phyloP scores from a whole-genome alignment of 2,888 invertebrate species.

The Microplitis deprimator region DNA sequence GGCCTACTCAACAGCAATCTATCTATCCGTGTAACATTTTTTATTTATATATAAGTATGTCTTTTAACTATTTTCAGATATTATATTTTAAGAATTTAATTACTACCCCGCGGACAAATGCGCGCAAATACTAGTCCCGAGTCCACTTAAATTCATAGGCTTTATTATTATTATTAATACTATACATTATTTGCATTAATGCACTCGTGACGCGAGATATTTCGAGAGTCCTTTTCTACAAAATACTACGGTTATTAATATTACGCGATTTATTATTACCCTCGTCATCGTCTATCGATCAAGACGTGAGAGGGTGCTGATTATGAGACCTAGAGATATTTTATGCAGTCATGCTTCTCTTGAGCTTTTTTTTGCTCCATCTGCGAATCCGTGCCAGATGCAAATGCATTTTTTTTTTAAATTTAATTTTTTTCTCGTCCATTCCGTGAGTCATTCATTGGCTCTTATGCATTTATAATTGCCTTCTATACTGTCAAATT shows the following conservation, averaged over 20 bases:
- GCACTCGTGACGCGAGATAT: slow-evolving; percentile 17
- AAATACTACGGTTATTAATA: slow-evolving; percentile 30
- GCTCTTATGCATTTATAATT: slow-evolving; percentile 13
- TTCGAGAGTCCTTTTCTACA: slow-evolving; percentile 28
- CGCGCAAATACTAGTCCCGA: slow-evolving; percentile 22
- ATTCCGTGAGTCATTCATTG: slow-evolving; percentile 30
- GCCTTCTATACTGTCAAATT: slow-evolving; percentile 16
- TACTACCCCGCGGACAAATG: slow-evolving; percentile 46
- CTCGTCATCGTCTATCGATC: slow-evolving; percentile 43
- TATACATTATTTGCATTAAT: neutral
- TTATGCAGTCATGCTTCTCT: slow-evolving; percentile 32
- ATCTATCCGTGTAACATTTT: slow-evolving; percentile 11
- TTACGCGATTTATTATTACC: slow-evolving; percentile 40
- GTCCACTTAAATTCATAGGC: slow-evolving; percentile 8
- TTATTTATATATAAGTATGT: neutral
- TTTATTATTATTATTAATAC: slow-evolving; percentile 21
- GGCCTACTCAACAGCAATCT: slow-evolving; percentile 34
- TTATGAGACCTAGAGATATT: slow-evolving; percentile 3
- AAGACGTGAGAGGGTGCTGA: slow-evolving; percentile 25
- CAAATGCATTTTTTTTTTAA: slow-evolving; percentile 45
- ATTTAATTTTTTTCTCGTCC: neutral
- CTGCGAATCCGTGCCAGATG: slow-evolving; percentile 47
- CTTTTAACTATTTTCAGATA: slow-evolving; percentile 52
- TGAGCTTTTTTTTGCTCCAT: slow-evolving; percentile 10
- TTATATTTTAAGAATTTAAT: slow-evolving; percentile 56